Evolutionary conservation across 2,113 vertebrate genomes (phyloP), one percentile per base, ranked within the genome.

Genomic region (Sclerurus mexicanus): DNA sequence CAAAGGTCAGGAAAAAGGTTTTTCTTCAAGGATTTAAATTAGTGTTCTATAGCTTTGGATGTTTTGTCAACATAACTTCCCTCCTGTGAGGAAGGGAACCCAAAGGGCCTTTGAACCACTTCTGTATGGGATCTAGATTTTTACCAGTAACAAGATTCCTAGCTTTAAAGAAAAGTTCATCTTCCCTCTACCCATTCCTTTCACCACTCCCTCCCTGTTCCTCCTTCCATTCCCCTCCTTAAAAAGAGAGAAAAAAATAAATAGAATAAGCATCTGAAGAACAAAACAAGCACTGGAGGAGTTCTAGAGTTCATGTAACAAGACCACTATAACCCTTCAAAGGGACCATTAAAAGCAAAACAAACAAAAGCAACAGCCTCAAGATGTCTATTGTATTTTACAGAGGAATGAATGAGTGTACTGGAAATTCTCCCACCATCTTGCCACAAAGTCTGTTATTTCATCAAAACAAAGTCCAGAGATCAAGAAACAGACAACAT

Each of bases 21-120:
- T 94, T 94, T 90, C 88, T 96, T 94, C 73, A 86, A 95, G 92
- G 73, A 94, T 92, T 96, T 96, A 90, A 94, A 96, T 94, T 90
- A 92, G 83, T 10, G 8, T 92, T 96, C 95, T 94, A 95, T 53
- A 95, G 86, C 93, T 95, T 89, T 93, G 93, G 37, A 33, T 96
- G 83, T 97, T 97, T 97, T 97, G 96, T 90, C 96, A 96, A 96
- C 90, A 94, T 66, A 94, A 81, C 85, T 93, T 90, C 90, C 92
- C 92, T 94, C 95, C 92, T 93, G 91, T 87, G 93, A 90, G 68
- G 50, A 77, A n/a, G 56, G 72, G 60, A 95, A 93, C 85, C 80
- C 88, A 93, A 94, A 90, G 64, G 64, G 78, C 88, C 85, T 96
- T 97, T 96, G 95, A 96, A 96, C 72, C 64, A 69, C 46, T 96